phyloP scores from a whole-genome alignment of 2,113 vertebrate species.

The Plestiodon gilberti region DNA sequence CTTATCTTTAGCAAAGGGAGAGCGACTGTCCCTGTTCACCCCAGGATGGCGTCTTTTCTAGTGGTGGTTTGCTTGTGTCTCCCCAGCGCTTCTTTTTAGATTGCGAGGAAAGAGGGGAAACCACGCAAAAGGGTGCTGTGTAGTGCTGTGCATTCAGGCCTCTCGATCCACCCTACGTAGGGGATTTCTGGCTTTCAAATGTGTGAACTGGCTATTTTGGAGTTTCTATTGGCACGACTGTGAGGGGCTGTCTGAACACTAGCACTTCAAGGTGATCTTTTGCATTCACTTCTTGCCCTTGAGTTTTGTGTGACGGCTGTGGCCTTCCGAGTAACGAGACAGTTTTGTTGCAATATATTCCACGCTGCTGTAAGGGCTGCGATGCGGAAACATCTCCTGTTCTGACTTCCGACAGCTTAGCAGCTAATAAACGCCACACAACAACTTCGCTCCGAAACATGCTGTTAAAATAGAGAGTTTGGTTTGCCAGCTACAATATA shows the following conservation, averaged over 20 bases:
- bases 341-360: slow-evolving; percentile 68
- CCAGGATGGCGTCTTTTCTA: no score
- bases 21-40: no score
- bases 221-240: neutral
- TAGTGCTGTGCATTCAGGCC: no score
- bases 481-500: slow-evolving; percentile 75
- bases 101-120: no score
- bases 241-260: slow-evolving; percentile 28
- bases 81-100: no score
- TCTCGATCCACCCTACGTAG: neutral
- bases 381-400: slow-evolving; percentile 73
- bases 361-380: slow-evolving; percentile 57
- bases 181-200: neutral
- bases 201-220: neutral
- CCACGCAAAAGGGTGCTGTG: no score
- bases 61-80: no score
- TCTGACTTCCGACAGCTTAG: slow-evolving; percentile 80
- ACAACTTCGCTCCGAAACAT: slow-evolving; percentile 69
- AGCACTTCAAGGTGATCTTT: slow-evolving; percentile 40
- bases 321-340: slow-evolving; percentile 66
- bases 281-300: slow-evolving; percentile 52
- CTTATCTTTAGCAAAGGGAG: no score
- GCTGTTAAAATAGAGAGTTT: slow-evolving; percentile 79
- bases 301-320: slow-evolving; percentile 58
- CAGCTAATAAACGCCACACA: slow-evolving; percentile 82